Evolutionary conservation across 1,140 invertebrate genomes (phyloP).

Genomic region (Zaprionus ornatus): DNA sequence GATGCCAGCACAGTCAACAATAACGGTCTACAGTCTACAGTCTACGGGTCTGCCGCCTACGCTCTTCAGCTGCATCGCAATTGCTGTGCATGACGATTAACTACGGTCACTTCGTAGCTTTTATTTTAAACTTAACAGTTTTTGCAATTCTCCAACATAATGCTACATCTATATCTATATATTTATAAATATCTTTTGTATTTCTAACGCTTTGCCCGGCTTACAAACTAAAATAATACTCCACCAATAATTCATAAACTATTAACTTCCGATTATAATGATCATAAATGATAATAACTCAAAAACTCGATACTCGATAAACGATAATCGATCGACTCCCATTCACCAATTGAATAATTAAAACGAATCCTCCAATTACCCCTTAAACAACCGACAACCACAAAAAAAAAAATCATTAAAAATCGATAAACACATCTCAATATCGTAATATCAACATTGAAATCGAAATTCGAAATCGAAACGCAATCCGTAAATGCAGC

Average conservation of each 20-base stretch:
- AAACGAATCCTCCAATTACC: conserved; percentile 32
- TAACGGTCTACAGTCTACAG: not conserved
- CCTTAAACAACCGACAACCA: conserved; percentile 6
- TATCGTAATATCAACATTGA: conserved; percentile 21
- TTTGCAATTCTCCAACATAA: conserved; percentile 44
- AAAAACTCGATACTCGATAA: conserved; percentile 23
- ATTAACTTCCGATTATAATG: conserved; percentile 23
- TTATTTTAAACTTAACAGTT: conserved; percentile 38
- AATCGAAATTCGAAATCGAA: conserved; percentile 30
- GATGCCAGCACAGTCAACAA: conserved; percentile 5
- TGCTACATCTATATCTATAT: conserved; percentile 52
- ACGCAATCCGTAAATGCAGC: conserved; percentile 86
- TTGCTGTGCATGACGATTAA: conserved; percentile 46
- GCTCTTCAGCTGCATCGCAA: conserved; percentile 7
- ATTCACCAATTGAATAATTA: conserved; percentile 35
- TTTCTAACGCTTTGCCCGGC: conserved; percentile 83
- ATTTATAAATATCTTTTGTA: conserved; percentile 61
- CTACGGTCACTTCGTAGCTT: conserved; percentile 47
- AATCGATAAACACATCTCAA: conserved; percentile 28
- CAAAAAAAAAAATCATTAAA: conserved; percentile 32
- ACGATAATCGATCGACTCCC: conserved; percentile 18
- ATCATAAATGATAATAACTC: conserved; percentile 17
- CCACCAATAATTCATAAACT: conserved; percentile 11
- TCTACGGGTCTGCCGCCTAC: not conserved
- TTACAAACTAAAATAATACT: conserved; percentile 52